Evolutionary conservation across 2,797 vertebrate genomes (phyloP).

Genomic region (Syncerus caffer): DNA sequence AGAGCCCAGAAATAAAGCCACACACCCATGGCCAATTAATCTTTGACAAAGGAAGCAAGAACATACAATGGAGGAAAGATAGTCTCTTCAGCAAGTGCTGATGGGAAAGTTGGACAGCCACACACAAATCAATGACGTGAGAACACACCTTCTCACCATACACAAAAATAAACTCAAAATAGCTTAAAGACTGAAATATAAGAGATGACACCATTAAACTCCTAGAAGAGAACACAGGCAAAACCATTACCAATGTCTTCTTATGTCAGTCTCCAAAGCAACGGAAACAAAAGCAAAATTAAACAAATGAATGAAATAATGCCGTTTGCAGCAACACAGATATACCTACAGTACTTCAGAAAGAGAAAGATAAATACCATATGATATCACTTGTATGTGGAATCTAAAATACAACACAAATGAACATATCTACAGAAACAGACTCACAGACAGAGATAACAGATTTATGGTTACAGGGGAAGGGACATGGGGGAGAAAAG

Average conservation of each 20-base stretch:
- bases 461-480: neutral
- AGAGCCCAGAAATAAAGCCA: neutral
- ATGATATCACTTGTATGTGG: neutral
- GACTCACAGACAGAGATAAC: neutral
- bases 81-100: neutral
- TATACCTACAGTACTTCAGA: neutral
- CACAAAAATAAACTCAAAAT: neutral
- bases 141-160: neutral
- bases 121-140: neutral
- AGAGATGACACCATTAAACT: neutral
- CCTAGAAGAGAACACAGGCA: neutral
- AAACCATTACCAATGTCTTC: neutral
- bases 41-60: neutral
- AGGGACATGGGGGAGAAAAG: neutral
- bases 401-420: neutral
- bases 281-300: neutral
- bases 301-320: neutral
- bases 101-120: neutral
- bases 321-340: neutral
- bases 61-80: neutral
- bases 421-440: neutral
- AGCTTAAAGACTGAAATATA: neutral
- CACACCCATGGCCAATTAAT: neutral
- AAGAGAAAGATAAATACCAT: neutral
- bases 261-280: neutral